Percentiles rank a stretch among this genome's conserved stretches.
Evolutionary conservation across 2,888 invertebrate genomes (phyloP).

Genomic region (Panzeria rudis): DNA sequence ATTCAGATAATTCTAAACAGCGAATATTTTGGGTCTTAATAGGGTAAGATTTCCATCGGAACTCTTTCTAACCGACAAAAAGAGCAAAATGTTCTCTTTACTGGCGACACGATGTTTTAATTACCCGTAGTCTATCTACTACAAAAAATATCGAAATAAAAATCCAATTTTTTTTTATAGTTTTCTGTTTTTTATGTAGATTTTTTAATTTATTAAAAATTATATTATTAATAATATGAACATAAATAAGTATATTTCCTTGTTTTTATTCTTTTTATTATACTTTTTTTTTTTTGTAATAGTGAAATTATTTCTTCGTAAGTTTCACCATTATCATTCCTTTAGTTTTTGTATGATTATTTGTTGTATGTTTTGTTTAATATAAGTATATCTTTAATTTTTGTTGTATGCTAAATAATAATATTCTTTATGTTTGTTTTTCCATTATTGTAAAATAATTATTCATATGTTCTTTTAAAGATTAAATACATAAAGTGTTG

Average conservation of each 20-base stretch:
- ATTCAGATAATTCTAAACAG: too few relatives aligned
- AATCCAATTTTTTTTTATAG: slow-evolving; percentile 17
- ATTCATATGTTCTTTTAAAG: slow-evolving; percentile 67
- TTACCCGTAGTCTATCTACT: too few relatives aligned
- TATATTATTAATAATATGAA: slow-evolving; percentile 71
- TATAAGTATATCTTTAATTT: slow-evolving; percentile 66
- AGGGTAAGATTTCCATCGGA: too few relatives aligned
- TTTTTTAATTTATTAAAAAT: slow-evolving; percentile 72
- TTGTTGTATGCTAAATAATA: slow-evolving; percentile 62
- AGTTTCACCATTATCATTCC: slow-evolving; percentile 34
- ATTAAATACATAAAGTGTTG: slow-evolving; percentile 69
- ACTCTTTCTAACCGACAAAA: too few relatives aligned
- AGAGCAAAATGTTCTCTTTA: too few relatives aligned
- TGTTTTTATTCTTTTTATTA: slow-evolving; percentile 61
- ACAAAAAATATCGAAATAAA: too few relatives aligned
- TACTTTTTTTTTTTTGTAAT: slow-evolving; percentile 64
- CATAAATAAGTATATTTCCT: slow-evolving; percentile 72
- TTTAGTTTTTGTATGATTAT: slow-evolving; percentile 48
- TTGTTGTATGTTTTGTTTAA: slow-evolving; percentile 55
- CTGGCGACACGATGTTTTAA: too few relatives aligned
- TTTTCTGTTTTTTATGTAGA: slow-evolving; percentile 67
- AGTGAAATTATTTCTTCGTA: slow-evolving; percentile 73
- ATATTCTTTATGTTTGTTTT: slow-evolving; percentile 36
- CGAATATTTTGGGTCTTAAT: too few relatives aligned
- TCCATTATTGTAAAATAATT: slow-evolving; percentile 56